A percentile compares a stretch with the other conserved stretches of the same genome.
phyloP scores from a whole-genome alignment of 2,113 vertebrate species.

The Alligator sinensis region DNA sequence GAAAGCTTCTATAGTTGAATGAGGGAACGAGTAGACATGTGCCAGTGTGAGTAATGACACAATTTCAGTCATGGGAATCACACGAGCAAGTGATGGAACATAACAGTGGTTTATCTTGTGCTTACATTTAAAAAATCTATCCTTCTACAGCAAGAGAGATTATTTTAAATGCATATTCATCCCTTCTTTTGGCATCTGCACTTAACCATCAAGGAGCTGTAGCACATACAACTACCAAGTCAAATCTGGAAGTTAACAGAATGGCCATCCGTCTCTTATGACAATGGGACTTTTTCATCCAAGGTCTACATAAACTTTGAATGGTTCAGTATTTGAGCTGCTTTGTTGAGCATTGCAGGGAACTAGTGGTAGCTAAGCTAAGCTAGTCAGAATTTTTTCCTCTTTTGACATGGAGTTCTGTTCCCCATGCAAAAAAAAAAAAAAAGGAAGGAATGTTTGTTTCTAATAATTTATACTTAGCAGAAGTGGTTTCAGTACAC shows the following conservation, averaged over 20 bases:
- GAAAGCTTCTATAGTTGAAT: background rate
- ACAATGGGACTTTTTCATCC: conserved; percentile 17
- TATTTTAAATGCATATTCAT: background rate
- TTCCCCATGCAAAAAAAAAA: background rate
- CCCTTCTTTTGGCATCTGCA: background rate
- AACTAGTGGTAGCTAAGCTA: fast-evolving
- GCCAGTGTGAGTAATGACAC: background rate
- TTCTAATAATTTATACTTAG: background rate
- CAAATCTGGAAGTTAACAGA: background rate
- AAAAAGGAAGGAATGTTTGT: background rate
- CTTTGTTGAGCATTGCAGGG: background rate
- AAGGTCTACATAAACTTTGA: conserved; percentile 49
- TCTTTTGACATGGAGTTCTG: background rate
- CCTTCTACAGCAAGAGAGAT: background rate
- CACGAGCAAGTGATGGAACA: background rate
- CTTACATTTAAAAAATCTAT: background rate
- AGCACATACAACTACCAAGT: background rate
- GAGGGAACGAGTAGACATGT: background rate
- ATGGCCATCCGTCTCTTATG: background rate
- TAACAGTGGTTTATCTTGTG: background rate
- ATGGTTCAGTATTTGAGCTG: conserved; percentile 33
- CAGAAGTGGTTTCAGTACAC: background rate
- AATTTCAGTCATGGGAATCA: background rate
- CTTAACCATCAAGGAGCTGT: background rate
- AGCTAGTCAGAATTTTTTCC: background rate